Evolutionary conservation across 2,797 vertebrate species (phyloP).

Genomic region (Centroberyx gerrardi): DNA sequence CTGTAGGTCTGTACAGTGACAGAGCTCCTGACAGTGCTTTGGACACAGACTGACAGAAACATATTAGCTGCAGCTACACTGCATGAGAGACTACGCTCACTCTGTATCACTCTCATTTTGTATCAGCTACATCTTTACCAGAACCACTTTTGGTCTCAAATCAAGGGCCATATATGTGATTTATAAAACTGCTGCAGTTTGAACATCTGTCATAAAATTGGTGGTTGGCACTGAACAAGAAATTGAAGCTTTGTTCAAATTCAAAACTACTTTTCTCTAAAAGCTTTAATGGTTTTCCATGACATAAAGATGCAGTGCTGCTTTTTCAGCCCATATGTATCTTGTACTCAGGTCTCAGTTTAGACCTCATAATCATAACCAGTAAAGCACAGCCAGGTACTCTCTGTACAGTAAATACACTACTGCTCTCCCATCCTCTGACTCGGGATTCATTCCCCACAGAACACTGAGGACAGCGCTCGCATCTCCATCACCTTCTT

Average conservation of each 20-base stretch:
- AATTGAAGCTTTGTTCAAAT: conserved; percentile 4
- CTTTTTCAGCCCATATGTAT: conserved; percentile 75
- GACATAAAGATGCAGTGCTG: conserved; percentile 56
- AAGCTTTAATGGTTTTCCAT: not conserved
- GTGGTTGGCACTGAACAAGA: not conserved
- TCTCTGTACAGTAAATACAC: conserved; percentile 54
- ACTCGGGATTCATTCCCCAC: conserved; percentile 75
- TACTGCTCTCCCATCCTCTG: conserved; percentile 33
- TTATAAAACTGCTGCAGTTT: not conserved
- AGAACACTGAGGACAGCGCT: conserved; percentile 98
- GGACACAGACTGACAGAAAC: conserved; percentile 67
- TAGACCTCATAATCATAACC: conserved; percentile 48
- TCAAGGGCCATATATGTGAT: not conserved
- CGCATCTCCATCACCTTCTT: conserved; percentile 99
- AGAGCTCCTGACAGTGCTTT: conserved; percentile 78
- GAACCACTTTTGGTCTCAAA: conserved; percentile 14
- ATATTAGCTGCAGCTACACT: conserved; percentile 74
- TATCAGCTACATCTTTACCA: not conserved
- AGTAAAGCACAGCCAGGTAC: conserved; percentile 76
- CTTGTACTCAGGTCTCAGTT: conserved; percentile 53
- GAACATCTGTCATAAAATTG: not conserved
- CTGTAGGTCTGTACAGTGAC: conserved; percentile 77
- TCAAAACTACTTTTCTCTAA: conserved; percentile 16
- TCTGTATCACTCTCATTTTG: not conserved
- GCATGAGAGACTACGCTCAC: conserved; percentile 31